Conservation (phyloP, 2,113 vertebrate species). For the Etia nguti region DNA sequence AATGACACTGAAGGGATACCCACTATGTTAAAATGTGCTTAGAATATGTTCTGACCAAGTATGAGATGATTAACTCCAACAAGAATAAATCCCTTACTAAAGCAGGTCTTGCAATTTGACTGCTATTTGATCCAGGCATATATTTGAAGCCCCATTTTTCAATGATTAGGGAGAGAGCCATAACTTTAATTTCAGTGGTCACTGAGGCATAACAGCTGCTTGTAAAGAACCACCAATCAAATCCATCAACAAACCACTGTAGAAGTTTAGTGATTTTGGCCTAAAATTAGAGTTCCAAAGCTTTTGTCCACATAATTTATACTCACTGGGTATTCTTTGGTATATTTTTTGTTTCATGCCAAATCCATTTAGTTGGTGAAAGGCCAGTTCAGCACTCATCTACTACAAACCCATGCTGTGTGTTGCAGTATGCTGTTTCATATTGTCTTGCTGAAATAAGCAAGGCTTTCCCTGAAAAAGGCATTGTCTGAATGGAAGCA, state of each 20-base stretch:
- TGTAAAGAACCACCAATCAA: background rate
- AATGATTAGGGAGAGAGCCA: background rate
- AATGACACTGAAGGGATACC: background rate
- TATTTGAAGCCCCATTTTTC: background rate
- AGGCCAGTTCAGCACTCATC: background rate
- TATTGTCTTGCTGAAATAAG: background rate
- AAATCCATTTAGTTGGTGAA: background rate
- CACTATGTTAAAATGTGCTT: background rate
- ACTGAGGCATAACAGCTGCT: background rate
- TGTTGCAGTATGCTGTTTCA: background rate
- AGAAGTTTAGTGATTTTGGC: background rate
- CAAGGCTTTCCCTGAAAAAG: background rate
- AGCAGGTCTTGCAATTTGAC: background rate
- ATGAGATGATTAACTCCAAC: background rate
- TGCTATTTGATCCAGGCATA: background rate
- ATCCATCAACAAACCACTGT: background rate
- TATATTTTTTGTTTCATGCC: background rate
- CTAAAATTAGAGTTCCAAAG: background rate
- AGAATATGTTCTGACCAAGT: background rate
- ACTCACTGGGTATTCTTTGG: background rate
- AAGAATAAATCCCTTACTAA: background rate
- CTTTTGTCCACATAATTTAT: background rate
- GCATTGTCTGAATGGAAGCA: background rate
- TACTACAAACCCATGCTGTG: background rate
- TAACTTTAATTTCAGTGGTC: background rate